phyloP scores from a whole-genome alignment of 2,888 invertebrate genomes.

The Cheilosia scutellata region DNA sequence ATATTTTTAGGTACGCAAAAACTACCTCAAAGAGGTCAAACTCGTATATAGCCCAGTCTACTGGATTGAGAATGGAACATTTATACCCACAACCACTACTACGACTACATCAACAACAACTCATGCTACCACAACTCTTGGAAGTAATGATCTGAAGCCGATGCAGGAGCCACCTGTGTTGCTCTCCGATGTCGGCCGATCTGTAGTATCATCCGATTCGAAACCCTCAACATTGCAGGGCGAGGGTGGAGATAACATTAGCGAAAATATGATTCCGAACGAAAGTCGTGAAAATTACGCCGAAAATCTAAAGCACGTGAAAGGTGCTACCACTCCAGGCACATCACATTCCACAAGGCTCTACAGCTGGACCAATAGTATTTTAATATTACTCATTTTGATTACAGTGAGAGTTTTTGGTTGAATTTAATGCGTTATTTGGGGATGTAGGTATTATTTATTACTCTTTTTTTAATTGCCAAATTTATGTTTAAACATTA shows the following conservation, averaged over 20 bases:
- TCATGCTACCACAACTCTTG: conserved; percentile 85
- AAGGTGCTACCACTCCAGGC: conserved; percentile 56
- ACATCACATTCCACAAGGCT: conserved; percentile 63
- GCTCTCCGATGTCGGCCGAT: conserved; percentile 79
- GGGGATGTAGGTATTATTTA: conserved; percentile 66
- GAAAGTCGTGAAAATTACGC: conserved; percentile 82
- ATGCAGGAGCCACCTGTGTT: conserved; percentile 83
- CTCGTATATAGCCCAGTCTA: conserved; percentile 91
- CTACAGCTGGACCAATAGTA: conserved; percentile 69
- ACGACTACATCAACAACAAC: conserved; percentile 87
- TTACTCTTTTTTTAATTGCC: conserved; percentile 56
- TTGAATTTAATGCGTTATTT: conserved; percentile 26
- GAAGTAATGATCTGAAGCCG: conserved; percentile 85
- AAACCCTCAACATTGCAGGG: conserved; percentile 42
- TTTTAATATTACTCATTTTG: conserved; percentile 57
- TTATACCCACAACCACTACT: conserved; percentile 91
- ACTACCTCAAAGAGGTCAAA: conserved; percentile 88
- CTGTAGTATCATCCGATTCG: conserved; percentile 57
- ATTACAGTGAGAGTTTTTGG: conserved; percentile 57
- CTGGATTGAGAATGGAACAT: conserved; percentile 89
- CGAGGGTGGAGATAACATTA: conserved; percentile 76
- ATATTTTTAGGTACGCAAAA: conserved; percentile 85
- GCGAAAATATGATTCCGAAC: conserved; percentile 75
- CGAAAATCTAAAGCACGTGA: conserved; percentile 78
- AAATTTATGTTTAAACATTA: conserved; percentile 59